Percentiles rank a stretch among this genome's conserved stretches.
These are phyloP conservation scores for Halichoerus grypus DNA, from an alignment of 2,113 vertebrate genomes.

Conservation along the genomic window DNA sequence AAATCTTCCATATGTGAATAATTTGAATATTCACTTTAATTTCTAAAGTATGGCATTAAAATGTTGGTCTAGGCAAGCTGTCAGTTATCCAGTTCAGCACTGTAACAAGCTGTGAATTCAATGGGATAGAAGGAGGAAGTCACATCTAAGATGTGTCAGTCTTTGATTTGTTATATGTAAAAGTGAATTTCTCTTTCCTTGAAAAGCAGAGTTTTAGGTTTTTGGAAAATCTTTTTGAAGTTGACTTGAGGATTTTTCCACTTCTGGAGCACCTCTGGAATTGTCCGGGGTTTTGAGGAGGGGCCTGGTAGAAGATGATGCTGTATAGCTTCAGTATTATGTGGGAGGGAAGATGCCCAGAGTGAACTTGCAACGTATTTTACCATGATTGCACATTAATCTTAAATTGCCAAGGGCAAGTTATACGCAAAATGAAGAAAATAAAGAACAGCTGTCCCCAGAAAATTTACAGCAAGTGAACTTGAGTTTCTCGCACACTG, in stretches of 20 bases:
- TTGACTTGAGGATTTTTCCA: neutral
- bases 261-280: neutral
- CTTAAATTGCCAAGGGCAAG: constrained; percentile 76
- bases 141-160: constrained; percentile 58
- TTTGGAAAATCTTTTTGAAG: neutral
- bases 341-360: neutral
- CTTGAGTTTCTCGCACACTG: constrained; percentile 67
- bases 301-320: constrained; percentile 10
- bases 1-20: constrained; percentile 81
- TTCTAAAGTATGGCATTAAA: constrained; percentile 68
- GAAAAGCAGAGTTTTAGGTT: constrained; percentile 21
- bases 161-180: constrained; percentile 58
- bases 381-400: constrained; percentile 73
- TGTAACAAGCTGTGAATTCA: constrained; percentile 59
- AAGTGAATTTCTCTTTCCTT: constrained; percentile 47
- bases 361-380: constrained; percentile 66
- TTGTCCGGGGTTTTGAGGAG: neutral
- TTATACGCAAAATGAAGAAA: constrained; percentile 80
- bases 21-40: constrained; percentile 76
- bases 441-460: constrained; percentile 84
- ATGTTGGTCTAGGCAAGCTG: constrained; percentile 64
- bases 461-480: constrained; percentile 81
- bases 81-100: constrained; percentile 61
- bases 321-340: constrained; percentile 46
- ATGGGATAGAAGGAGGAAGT: constrained; percentile 35